Conservation (phyloP, 2,888 invertebrate species). For the Argynnis bischoffii region DNA sequence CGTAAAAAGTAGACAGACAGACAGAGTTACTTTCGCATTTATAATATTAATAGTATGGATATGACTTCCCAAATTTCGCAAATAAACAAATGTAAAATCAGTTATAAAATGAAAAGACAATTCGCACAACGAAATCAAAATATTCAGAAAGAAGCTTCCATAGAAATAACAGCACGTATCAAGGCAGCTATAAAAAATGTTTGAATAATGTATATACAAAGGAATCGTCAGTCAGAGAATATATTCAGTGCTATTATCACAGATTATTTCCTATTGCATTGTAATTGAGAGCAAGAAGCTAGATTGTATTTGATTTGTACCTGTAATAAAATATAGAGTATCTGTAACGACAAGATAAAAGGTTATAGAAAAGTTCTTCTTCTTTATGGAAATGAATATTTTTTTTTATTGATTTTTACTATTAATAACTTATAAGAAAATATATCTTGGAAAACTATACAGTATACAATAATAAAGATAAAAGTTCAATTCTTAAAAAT, state of each 20-base stretch:
- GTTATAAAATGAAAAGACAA: slow-evolving; percentile 21
- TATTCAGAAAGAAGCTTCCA: slow-evolving; percentile 33
- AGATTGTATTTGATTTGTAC: neutral
- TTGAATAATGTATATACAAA: slow-evolving; percentile 52
- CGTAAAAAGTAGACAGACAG: too few relatives aligned
- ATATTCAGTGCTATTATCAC: slow-evolving; percentile 48
- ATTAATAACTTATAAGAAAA: too few relatives aligned
- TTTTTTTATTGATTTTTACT: neutral
- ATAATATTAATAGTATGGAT: too few relatives aligned
- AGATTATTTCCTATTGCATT: slow-evolving; percentile 44
- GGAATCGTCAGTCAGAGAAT: slow-evolving; percentile 49
- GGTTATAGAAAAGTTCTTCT: neutral
- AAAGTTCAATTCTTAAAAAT: too few relatives aligned
- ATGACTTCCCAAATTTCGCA: too few relatives aligned
- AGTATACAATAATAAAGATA: too few relatives aligned
- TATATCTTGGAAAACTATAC: too few relatives aligned
- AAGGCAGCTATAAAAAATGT: slow-evolving; percentile 46
- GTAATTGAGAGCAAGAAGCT: slow-evolving; percentile 11
- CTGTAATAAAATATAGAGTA: neutral
- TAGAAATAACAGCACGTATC: slow-evolving; percentile 40
- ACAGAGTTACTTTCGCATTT: too few relatives aligned
- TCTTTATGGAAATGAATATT: neutral
- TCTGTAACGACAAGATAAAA: neutral
- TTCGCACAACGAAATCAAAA: slow-evolving; percentile 35
- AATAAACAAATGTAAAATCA: neutral